Evolutionary conservation across 2,888 invertebrate genomes (phyloP).

Genomic region (Drosophila stalkeri): DNA sequence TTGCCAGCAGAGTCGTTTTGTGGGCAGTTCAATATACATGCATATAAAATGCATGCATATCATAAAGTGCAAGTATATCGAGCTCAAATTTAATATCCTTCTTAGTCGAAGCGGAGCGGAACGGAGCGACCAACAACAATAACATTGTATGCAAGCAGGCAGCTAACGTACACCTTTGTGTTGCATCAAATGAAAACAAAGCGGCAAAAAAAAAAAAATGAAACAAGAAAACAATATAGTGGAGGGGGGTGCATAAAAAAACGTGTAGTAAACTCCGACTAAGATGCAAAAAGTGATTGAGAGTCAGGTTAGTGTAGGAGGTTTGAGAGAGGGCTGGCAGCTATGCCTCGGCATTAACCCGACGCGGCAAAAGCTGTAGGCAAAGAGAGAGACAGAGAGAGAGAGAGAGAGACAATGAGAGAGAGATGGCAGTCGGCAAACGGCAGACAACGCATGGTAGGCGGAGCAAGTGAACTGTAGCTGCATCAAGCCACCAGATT

Average conservation of each 20-base stretch:
- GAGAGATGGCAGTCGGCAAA: too few relatives aligned
- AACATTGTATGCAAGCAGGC: slow-evolving; percentile 54
- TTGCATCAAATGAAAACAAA: slow-evolving; percentile 51
- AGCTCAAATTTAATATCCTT: slow-evolving; percentile 70
- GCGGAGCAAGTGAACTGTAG: slow-evolving; percentile 19
- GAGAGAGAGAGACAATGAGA: too few relatives aligned
- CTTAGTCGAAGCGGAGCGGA: slow-evolving; percentile 40
- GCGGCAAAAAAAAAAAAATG: slow-evolving; percentile 4
- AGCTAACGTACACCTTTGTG: slow-evolving; percentile 60
- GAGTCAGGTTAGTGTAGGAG: background rate
- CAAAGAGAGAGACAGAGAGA: too few relatives aligned
- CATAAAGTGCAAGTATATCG: slow-evolving; percentile 56
- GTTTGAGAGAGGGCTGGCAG: background rate
- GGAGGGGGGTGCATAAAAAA: slow-evolving; percentile 5
- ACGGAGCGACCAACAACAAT: slow-evolving; percentile 15
- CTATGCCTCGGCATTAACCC: slow-evolving; percentile 49
- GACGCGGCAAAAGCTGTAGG: background rate
- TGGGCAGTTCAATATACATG: slow-evolving; percentile 1
- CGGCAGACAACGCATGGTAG: background rate
- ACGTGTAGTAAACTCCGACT: slow-evolving; percentile 31
- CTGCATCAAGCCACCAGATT: slow-evolving; percentile 64
- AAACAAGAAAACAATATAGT: background rate
- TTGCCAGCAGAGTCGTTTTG: slow-evolving; percentile 16
- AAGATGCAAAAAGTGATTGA: slow-evolving; percentile 13
- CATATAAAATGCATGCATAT: slow-evolving; percentile 16